Evolutionary conservation across 2,797 vertebrate genomes (phyloP).

Genomic region (Prunella strophiata): DNA sequence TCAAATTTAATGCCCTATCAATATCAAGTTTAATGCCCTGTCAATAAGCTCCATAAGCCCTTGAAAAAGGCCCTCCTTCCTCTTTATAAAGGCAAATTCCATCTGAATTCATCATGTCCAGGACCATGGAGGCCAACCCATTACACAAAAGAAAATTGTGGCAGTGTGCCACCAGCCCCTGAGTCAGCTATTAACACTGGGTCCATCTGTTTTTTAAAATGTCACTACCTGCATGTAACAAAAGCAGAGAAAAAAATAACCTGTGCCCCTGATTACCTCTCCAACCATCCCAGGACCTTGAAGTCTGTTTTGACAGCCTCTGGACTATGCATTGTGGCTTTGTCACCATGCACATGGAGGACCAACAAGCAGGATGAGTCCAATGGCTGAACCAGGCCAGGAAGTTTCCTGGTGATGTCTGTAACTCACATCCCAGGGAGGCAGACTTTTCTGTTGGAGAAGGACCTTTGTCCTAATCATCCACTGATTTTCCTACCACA

Average conservation of each 20-base stretch:
- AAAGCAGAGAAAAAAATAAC: background rate
- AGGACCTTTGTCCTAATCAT: background rate
- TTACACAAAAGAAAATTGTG: background rate
- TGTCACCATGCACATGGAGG: accelerated
- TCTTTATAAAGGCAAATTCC: background rate
- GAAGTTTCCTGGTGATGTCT: accelerated
- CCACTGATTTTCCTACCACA: background rate
- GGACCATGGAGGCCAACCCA: background rate
- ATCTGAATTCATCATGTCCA: background rate
- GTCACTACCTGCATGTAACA: background rate
- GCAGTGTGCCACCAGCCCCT: background rate
- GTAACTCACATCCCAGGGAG: accelerated
- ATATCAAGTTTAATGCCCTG: too few relatives aligned
- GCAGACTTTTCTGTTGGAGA: background rate
- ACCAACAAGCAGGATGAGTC: accelerated
- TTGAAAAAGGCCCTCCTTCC: background rate
- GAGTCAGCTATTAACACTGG: background rate
- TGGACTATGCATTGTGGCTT: background rate
- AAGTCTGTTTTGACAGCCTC: background rate
- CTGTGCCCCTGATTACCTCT: background rate
- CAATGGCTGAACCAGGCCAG: background rate
- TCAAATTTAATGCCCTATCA: background rate
- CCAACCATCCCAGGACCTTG: too few relatives aligned
- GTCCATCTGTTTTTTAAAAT: background rate
- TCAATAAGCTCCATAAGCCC: background rate